Percentiles rank a stretch among this genome's conserved stretches.
phyloP scores from a whole-genome alignment of 2,888 invertebrate species.

The Pocota personata region DNA sequence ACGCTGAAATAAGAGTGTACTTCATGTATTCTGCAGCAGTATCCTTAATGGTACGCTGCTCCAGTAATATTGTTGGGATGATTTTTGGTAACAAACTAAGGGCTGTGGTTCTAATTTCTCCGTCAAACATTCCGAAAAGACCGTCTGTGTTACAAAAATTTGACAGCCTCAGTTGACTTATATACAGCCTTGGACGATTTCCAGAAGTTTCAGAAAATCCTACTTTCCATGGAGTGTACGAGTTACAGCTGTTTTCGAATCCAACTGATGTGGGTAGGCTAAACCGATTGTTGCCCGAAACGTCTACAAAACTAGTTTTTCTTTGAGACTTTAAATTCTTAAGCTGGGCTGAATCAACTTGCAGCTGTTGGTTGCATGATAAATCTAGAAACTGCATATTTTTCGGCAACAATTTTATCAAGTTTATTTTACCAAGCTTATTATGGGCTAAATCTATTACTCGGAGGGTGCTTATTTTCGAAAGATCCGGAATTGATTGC shows the following conservation, averaged over 20 bases:
- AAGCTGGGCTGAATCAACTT: slow-evolving; percentile 92
- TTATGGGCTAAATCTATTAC: slow-evolving; percentile 94
- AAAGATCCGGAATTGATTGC: slow-evolving; percentile 89
- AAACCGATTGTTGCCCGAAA: slow-evolving; percentile 90
- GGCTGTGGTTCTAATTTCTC: slow-evolving; percentile 88
- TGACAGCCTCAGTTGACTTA: slow-evolving; percentile 90
- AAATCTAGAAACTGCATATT: slow-evolving; percentile 93
- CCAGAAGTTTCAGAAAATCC: slow-evolving; percentile 94
- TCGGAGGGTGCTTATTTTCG: slow-evolving; percentile 89
- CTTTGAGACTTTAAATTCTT: slow-evolving; percentile 91
- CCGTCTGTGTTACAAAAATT: slow-evolving; percentile 90
- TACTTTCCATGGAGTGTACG: slow-evolving; percentile 89
- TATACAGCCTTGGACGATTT: slow-evolving; percentile 88
- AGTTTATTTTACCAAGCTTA: slow-evolving; percentile 91
- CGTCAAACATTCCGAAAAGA: slow-evolving; percentile 92
- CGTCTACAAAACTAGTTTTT: slow-evolving; percentile 92
- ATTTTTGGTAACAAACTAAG: slow-evolving; percentile 89
- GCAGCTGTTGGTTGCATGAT: slow-evolving; percentile 91
- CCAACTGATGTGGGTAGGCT: slow-evolving; percentile 85
- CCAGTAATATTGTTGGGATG: slow-evolving; percentile 90
- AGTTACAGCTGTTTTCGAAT: slow-evolving; percentile 84
- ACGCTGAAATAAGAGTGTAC: slow-evolving; percentile 91
- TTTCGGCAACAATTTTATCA: slow-evolving; percentile 90
- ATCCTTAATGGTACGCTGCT: slow-evolving; percentile 92
- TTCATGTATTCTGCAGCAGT: slow-evolving; percentile 92